A percentile compares a stretch with the other conserved stretches of the same genome.
Conservation (phyloP, 1,140 invertebrate species). For the Procambarus virginalis region DNA sequence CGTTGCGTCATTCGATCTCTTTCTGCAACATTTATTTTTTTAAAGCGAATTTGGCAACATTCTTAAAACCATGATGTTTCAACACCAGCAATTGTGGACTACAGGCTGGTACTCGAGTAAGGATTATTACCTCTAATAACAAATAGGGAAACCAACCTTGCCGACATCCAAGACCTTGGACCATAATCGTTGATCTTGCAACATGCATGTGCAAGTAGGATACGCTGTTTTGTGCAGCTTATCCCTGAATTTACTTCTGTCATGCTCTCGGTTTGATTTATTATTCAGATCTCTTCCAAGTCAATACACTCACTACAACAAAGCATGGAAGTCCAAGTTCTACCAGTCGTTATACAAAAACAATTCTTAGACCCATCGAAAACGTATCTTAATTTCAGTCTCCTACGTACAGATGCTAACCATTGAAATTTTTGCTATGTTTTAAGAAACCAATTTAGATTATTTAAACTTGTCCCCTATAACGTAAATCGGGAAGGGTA, state of each 20-base stretch:
- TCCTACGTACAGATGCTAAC: constrained; percentile 22
- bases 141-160: constrained; percentile 3
- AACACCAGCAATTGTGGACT: constrained; percentile 44
- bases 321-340: constrained; percentile 46
- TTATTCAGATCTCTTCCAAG: constrained; percentile 40
- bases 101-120: constrained; percentile 7
- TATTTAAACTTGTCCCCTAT: constrained; percentile 19
- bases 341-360: constrained; percentile 65
- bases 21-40: constrained; percentile 34
- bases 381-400: constrained; percentile 37
- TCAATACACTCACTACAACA: constrained; percentile 51
- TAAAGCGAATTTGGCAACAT: constrained; percentile 38
- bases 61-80: constrained; percentile 30
- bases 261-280: constrained; percentile 44
- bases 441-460: constrained; percentile 9
- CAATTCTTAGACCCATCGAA: constrained; percentile 40
- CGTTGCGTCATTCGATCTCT: constrained; percentile 10
- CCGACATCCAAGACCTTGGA: constrained; percentile 21
- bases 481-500: not conserved
- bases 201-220: constrained; percentile 8
- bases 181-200: constrained; percentile 48
- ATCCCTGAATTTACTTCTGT: constrained; percentile 63
- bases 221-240: constrained; percentile 44
- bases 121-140: not conserved
- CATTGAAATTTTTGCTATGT: not conserved